Base-by-base conservation (phyloP, 1,140 invertebrate species). In the Nixonia krombeini region DNA sequence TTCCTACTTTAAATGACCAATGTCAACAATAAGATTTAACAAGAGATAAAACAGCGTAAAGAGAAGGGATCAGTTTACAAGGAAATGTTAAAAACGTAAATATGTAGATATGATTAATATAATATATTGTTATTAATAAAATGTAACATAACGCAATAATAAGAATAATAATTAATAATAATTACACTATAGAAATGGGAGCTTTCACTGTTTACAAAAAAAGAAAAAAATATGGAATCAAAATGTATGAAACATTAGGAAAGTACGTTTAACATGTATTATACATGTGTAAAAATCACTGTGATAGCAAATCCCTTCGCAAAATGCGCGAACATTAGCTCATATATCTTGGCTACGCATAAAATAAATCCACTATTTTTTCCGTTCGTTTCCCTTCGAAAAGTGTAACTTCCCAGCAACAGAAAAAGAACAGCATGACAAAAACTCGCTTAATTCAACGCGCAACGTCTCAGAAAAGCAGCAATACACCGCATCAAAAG, bases 121-220 rank as follows among this genome's bases (percentile, higher is more conserved):
- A 80, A 83, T 83, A 82, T 82, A 84, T 83, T 83, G 79, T 76
- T 81, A 83, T 79, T 76, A 80, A 84, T 83, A 83, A 83, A 83
- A 82, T 83, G 73, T 83, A 84, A 84, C 82, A 82, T 82, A 82
- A 84, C 81, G 76, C 76, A 82, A 80, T 82, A 82, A 83, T 73
- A 76, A 79, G 79, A 75, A 74, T 71, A 69, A 70, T 74, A 67
- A 57, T 74, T 71, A 74, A 67, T 75, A 77, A 80, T 76, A 79
- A 78, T 80, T 80, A 81, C 72, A 81, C 65, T 70, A 73, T 79
- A 75, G 74, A 68, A 73, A 73, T 78, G 68, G 61, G 49, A 71
- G 70, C 56, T 63, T 75, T 59, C 46, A 72, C 68, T 69, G 69
- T 77, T 76, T 73, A 73, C 69, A 76, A 71, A 66, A 35, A 40